phyloP scores from a whole-genome alignment of 2,113 vertebrate species.

The Laticauda colubrina region DNA sequence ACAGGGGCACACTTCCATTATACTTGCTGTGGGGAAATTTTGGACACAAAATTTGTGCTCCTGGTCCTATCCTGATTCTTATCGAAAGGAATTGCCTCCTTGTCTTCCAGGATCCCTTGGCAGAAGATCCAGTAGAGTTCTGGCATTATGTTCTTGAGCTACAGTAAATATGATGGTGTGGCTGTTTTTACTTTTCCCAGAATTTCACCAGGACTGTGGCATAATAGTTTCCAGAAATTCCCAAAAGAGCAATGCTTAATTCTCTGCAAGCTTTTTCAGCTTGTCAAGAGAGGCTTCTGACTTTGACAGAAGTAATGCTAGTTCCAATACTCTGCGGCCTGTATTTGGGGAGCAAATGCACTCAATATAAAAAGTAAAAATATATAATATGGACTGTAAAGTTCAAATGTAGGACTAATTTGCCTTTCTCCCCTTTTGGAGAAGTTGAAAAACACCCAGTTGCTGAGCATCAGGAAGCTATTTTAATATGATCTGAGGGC shows the following conservation, averaged over 20 bases:
- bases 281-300: background rate
- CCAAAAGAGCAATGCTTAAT: background rate
- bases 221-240: background rate
- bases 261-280: background rate
- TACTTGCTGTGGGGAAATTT: background rate
- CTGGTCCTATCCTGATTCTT: background rate
- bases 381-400: background rate
- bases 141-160: background rate
- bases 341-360: background rate
- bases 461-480: background rate
- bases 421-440: background rate
- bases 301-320: background rate
- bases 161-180: background rate
- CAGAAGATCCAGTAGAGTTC: background rate
- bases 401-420: background rate
- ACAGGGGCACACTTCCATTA: background rate
- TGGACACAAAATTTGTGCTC: background rate
- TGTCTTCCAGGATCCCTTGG: background rate
- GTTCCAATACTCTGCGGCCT: background rate
- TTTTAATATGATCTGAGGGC: background rate
- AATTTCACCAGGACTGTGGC: background rate
- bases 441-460: background rate
- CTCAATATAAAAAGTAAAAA: background rate
- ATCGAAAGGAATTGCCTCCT: background rate
- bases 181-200: background rate